Percentiles rank a stretch among this genome's conserved stretches.
These are phyloP conservation scores for Enteromius treurensis DNA, from an alignment of 2,797 vertebrate species.

Conservation along the genomic window DNA sequence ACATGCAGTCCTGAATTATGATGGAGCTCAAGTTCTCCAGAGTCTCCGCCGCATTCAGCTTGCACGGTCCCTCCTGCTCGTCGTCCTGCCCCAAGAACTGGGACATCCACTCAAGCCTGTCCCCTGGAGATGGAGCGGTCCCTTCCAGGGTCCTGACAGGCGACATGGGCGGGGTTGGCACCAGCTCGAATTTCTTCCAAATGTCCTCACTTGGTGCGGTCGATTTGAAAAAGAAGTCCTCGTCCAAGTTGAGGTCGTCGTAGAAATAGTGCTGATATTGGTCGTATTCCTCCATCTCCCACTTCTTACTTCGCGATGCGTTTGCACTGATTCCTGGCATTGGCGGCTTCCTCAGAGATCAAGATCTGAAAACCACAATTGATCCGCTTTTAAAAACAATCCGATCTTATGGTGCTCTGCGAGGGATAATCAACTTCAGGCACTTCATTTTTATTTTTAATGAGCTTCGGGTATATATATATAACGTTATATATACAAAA, in stretches of 20 bases:
- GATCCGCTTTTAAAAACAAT: slow-evolving; percentile 16
- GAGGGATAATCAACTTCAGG: neutral
- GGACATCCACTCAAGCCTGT: slow-evolving; percentile 81
- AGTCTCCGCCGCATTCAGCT: slow-evolving; percentile 76
- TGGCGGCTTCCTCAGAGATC: slow-evolving; percentile 63
- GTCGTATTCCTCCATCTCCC: slow-evolving; percentile 89
- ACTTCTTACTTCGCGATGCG: slow-evolving; percentile 75
- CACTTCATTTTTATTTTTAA: neutral
- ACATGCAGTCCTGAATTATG: slow-evolving; percentile 98
- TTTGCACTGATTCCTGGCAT: slow-evolving; percentile 78
- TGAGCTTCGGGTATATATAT: neutral
- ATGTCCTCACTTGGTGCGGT: slow-evolving; percentile 96
- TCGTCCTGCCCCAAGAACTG: slow-evolving; percentile 84
- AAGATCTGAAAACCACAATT: slow-evolving; percentile 64
- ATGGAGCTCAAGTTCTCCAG: slow-evolving; percentile 90
- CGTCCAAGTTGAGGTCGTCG: slow-evolving; percentile 86
- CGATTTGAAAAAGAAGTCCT: slow-evolving; percentile 93
- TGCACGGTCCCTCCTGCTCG: slow-evolving; percentile 79
- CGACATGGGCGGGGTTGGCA: slow-evolving; percentile 89
- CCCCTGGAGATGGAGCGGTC: slow-evolving; percentile 77
- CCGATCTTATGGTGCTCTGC: neutral
- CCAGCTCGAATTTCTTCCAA: slow-evolving; percentile 98
- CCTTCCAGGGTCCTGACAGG: slow-evolving; percentile 80
- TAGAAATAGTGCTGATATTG: slow-evolving; percentile 94
- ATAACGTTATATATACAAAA: neutral